Evolutionary conservation across 2,797 vertebrate genomes (phyloP).

Genomic region (Schizopygopsis malacanthus): DNA sequence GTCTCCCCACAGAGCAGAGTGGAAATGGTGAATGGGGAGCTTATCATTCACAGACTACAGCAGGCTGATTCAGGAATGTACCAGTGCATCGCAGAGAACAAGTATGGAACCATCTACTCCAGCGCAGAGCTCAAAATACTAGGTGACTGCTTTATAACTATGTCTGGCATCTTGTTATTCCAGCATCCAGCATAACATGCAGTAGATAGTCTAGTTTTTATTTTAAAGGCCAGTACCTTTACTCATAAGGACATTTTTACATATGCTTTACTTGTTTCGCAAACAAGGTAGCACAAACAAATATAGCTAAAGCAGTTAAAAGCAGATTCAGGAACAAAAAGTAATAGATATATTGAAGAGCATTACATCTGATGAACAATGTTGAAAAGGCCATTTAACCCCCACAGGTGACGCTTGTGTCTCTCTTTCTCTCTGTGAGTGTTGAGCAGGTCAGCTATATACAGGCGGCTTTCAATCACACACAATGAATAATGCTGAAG

Average conservation of each 20-base stretch:
- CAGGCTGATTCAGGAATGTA: constrained; percentile 94
- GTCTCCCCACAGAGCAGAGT: constrained; percentile 84
- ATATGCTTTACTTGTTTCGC: background rate
- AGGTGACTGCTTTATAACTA: constrained; percentile 75
- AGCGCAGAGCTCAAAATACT: constrained; percentile 91
- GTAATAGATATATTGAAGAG: background rate
- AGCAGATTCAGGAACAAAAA: background rate
- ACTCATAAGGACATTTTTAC: background rate
- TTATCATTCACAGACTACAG: constrained; percentile 87
- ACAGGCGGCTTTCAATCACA: constrained; percentile 57
- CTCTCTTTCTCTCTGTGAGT: constrained; percentile 42
- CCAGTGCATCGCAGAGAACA: constrained; percentile 95
- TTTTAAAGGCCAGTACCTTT: background rate
- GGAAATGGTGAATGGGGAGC: constrained; percentile 87
- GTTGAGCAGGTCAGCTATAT: constrained; percentile 52
- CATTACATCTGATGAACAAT: constrained; percentile 14
- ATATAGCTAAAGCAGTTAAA: background rate
- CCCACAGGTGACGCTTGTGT: background rate
- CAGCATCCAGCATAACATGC: too few relatives aligned
- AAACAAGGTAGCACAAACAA: background rate
- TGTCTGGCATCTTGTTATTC: background rate
- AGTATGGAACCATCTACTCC: constrained; percentile 88
- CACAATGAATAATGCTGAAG: constrained; percentile 20
- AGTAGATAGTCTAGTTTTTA: too few relatives aligned
- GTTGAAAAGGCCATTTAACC: constrained; percentile 32